phyloP scores from a whole-genome alignment of 2,797 vertebrate species.

The Notolepis coatsorum region DNA sequence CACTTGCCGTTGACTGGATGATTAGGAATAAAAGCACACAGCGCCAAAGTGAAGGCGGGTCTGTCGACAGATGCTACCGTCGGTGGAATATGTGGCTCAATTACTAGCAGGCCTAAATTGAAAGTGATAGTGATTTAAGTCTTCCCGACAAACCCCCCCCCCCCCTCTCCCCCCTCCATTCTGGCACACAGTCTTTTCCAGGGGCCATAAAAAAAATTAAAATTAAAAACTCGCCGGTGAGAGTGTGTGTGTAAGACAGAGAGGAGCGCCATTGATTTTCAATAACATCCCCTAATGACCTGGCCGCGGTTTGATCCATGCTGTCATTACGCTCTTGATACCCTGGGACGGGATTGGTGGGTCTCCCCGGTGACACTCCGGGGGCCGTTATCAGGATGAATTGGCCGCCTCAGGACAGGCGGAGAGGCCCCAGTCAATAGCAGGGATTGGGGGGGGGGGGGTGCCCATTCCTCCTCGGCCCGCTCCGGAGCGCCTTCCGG shows the following conservation, averaged over 20 bases:
- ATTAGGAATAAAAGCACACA: constrained; percentile 74
- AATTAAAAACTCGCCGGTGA: constrained; percentile 43
- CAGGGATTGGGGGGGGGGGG: constrained; percentile 65
- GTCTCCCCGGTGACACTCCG: constrained; percentile 63
- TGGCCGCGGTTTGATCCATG: constrained; percentile 80
- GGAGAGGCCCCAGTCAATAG: constrained; percentile 76
- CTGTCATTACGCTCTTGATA: constrained; percentile 79
- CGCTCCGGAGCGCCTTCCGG: constrained; percentile 69
- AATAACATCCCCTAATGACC: constrained; percentile 84
- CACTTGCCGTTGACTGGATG: constrained; percentile 71
- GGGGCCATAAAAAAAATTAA: constrained; percentile 47
- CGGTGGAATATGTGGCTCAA: constrained; percentile 76
- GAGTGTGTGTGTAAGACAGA: constrained; percentile 74
- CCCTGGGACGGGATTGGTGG: constrained; percentile 71
- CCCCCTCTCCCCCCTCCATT: constrained; percentile 58
- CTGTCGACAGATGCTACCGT: constrained; percentile 75
- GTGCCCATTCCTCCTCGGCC: constrained; percentile 49
- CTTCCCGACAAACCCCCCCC: constrained; percentile 74
- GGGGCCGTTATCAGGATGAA: constrained; percentile 78
- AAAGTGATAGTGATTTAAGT: constrained; percentile 84
- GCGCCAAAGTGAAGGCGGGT: constrained; percentile 61
- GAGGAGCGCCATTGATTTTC: constrained; percentile 82
- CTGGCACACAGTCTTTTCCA: constrained; percentile 76
- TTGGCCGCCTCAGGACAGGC: constrained; percentile 72
- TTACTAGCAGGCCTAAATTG: constrained; percentile 79